Base-by-base conservation (phyloP, 2,888 invertebrate species). In the Drosophila phalerata region DNA sequence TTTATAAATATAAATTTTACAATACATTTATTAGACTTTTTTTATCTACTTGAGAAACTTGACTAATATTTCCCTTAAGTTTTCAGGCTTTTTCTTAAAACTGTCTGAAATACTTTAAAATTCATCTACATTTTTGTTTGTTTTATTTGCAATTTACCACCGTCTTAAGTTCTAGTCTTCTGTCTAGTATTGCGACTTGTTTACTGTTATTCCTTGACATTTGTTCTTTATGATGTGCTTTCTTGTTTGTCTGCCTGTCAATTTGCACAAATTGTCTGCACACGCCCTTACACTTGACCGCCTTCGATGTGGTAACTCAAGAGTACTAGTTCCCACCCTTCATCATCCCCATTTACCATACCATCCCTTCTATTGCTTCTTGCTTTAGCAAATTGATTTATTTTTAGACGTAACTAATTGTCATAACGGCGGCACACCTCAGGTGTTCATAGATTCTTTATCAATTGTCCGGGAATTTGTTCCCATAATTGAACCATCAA, bases 281-380 rank as follows among this genome's bases (percentile, higher is more conserved):
- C 73, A 65, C 65, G 73, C 74, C 73, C 69, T 57, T 71, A 66
- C 71, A 82, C 80, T 83, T 77, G 80, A 62, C 71, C 65, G 68
- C 63, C 65, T 48, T 63, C 62, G 40, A 25, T 11, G 55, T 37
- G 38, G 45, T 49, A 40, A 37, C 34, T 13, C 15, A 42, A 34
- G 34, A 40, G 40, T n/a, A 30, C 43, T 25, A 19, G 11, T 45
- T 47, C 37, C 37, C 22, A 5, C 15, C 15, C 9, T 11, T 17
- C 15, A n/a, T 11, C 28, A 10, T 25, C 5, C 6, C 19, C 34
- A 43, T 38, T 10, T 1, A 5, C 11, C n/a, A 11, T 56, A 13
- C 32, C 30, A 49, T 15, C 30, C 25, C 40, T 34, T 38, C 9
- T 9, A 5, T n/a, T n/a, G 2, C 17, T 37, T 11, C 52, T 40